Conservation (phyloP, 1,140 invertebrate genomes). For the Aphaenogaster ashmeadi region DNA sequence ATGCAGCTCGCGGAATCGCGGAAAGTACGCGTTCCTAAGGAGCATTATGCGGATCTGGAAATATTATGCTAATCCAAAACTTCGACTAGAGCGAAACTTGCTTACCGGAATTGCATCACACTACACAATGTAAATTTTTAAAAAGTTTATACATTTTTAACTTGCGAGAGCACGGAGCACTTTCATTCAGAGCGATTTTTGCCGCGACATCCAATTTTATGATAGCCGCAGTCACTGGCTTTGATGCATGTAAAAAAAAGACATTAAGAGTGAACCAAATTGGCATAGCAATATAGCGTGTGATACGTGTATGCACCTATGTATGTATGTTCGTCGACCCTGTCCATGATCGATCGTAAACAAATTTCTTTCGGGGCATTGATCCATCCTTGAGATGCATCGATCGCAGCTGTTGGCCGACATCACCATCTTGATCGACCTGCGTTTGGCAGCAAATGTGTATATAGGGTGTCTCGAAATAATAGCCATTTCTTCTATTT, state of each 20-base stretch:
- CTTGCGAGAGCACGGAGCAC: background rate
- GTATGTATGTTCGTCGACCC: background rate
- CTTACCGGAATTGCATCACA: background rate
- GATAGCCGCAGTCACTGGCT: background rate
- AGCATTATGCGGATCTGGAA: constrained; percentile 19
- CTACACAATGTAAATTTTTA: constrained; percentile 5
- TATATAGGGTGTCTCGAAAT: background rate
- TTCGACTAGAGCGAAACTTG: background rate
- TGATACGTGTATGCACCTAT: background rate
- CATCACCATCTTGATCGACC: background rate
- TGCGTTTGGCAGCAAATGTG: background rate
- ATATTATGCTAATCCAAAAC: constrained; percentile 45
- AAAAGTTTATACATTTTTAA: constrained; percentile 28
- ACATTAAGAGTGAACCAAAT: background rate
- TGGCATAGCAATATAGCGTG: background rate
- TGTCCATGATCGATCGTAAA: constrained; percentile 60
- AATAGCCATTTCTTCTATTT: background rate
- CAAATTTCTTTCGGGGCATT: constrained; percentile 67
- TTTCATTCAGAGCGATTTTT: background rate
- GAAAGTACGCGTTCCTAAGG: background rate
- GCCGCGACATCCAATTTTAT: background rate
- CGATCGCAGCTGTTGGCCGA: constrained; percentile 47
- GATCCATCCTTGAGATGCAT: constrained; percentile 39
- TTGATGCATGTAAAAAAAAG: background rate
- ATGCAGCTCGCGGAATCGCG: constrained; percentile 25